Percentiles rank a stretch among this genome's conserved stretches.
Evolutionary conservation across 2,797 vertebrate genomes (phyloP).

Genomic region (Enteromius argenteus): DNA sequence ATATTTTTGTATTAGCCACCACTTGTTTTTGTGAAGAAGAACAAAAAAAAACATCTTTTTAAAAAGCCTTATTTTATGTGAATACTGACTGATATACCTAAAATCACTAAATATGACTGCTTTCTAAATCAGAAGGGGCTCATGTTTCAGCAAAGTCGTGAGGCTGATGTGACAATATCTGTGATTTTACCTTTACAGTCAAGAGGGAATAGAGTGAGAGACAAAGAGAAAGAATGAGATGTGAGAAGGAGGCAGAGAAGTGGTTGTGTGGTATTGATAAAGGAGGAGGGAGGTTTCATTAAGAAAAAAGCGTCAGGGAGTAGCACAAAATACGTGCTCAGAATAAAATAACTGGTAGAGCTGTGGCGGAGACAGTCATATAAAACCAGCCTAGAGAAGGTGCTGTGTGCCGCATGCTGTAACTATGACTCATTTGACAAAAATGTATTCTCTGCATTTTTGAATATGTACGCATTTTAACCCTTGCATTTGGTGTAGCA

Average conservation of each 20-base stretch:
- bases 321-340: conserved; percentile 36
- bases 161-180: conserved; percentile 9
- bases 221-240: neutral
- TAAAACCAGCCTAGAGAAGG: neutral
- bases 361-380: conserved; percentile 1
- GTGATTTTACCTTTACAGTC: neutral
- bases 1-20: conserved; percentile 45
- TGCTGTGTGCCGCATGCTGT: neutral
- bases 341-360: conserved; percentile 49
- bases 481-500: conserved; percentile 3
- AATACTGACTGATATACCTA: neutral
- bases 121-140: conserved; percentile 5
- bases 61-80: neutral
- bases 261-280: neutral
- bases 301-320: conserved; percentile 52
- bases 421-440: conserved; percentile 15
- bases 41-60: neutral
- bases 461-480: neutral
- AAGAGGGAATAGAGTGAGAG: neutral
- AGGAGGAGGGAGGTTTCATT: conserved; percentile 52
- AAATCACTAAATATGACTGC: neutral
- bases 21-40: conserved; percentile 10
- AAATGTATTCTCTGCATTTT: neutral
- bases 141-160: neutral
- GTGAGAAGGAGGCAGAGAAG: conserved; percentile 6